These are phyloP conservation scores for Leucopsar rothschildi DNA, from an alignment of 2,113 vertebrate species.

Conservation along the genomic window DNA sequence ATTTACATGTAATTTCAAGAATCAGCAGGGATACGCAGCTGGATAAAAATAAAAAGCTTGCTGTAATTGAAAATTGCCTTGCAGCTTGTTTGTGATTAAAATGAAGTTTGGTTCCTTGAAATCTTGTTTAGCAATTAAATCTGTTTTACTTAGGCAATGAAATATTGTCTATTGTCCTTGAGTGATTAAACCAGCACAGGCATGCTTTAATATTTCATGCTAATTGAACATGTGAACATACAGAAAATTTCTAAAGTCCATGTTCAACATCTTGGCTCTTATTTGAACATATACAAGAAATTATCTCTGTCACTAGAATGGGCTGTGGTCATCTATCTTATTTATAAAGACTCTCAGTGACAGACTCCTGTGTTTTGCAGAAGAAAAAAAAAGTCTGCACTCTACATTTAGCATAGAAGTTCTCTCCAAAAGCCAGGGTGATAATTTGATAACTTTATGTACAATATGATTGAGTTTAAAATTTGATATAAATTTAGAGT, in stretches of 20 bases:
- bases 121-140: conserved; percentile 73
- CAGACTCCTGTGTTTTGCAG: background rate
- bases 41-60: conserved; percentile 78
- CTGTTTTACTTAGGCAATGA: conserved; percentile 64
- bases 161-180: conserved; percentile 63
- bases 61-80: conserved; percentile 78
- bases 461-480: background rate
- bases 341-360: background rate
- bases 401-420: background rate
- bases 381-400: background rate
- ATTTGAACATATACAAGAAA: background rate
- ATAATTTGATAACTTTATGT: background rate
- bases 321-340: background rate
- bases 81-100: conserved; percentile 77
- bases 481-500: background rate
- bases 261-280: background rate
- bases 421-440: background rate
- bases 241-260: background rate
- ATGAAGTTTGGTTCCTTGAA: conserved; percentile 71
- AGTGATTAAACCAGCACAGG: conserved; percentile 38
- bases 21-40: conserved; percentile 78
- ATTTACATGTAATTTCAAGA: conserved; percentile 76
- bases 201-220: conserved; percentile 1
- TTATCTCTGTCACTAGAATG: background rate
- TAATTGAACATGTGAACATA: background rate